These are phyloP conservation scores for Rattus rattus DNA, from an alignment of 2,113 vertebrate genomes.

Conservation along the genomic window DNA sequence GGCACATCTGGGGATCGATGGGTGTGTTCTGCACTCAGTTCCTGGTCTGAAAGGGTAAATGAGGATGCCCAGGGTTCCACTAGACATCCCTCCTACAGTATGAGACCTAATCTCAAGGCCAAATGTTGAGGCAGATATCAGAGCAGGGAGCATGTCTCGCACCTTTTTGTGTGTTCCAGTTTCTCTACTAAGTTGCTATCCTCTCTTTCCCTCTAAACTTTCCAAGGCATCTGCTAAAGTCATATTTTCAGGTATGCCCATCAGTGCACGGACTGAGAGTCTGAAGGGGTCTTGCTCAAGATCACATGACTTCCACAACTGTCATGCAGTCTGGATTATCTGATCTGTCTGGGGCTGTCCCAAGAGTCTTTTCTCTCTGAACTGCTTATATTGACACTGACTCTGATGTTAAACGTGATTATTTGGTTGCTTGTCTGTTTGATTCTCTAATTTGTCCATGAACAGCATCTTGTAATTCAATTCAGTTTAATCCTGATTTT, in stretches of 20 bases:
- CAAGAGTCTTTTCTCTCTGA: not conserved
- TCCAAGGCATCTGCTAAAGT: not conserved
- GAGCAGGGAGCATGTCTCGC: not conserved
- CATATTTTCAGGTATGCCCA: not conserved
- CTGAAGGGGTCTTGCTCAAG: no score
- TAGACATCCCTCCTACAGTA: not conserved
- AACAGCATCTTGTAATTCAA: not conserved
- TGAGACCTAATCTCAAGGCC: not conserved
- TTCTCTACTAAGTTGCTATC: not conserved
- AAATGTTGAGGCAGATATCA: not conserved
- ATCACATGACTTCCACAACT: not conserved
- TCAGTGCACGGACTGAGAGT: not conserved
- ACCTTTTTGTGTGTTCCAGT: not conserved
- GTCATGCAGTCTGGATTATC: not conserved
- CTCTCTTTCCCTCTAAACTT: not conserved
- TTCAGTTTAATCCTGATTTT: not conserved
- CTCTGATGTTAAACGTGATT: not conserved
- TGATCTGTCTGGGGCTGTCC: not conserved
- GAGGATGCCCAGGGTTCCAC: not conserved
- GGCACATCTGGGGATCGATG: not conserved
- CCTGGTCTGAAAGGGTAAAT: not conserved
- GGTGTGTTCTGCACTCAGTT: not conserved
- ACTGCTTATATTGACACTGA: not conserved
- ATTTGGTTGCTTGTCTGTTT: not conserved
- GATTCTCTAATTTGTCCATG: not conserved